Conservation (phyloP, 2,797 vertebrate species). For the Chloroceryle inda region DNA sequence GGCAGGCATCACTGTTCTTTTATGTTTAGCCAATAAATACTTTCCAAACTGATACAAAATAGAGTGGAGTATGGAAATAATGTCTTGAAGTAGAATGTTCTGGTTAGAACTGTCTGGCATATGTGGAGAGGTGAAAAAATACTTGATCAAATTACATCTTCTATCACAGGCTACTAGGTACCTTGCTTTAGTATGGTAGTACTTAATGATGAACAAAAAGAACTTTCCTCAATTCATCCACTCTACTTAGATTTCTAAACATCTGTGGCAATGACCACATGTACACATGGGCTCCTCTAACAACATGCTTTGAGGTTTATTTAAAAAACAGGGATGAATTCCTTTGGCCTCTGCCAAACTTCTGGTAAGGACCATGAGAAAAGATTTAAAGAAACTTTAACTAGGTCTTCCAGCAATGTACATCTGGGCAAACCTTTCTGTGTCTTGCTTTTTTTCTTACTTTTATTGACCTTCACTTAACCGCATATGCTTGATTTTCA, state of each 20-base stretch:
- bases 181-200: neutral
- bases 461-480: neutral
- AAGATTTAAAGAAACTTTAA: neutral
- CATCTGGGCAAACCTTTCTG: neutral
- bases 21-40: conserved; percentile 7
- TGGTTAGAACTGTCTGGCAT: neutral
- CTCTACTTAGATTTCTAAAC: neutral
- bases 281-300: neutral
- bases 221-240: neutral
- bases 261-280: neutral
- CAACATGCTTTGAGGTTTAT: neutral
- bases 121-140: neutral
- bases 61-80: neutral
- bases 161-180: neutral
- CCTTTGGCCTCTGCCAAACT: neutral
- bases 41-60: neutral
- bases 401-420: neutral
- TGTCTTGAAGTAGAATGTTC: neutral
- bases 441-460: neutral
- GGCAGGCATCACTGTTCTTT: neutral
- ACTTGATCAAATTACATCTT: neutral
- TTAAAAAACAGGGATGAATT: neutral
- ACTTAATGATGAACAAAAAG: neutral
- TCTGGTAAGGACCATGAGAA: neutral
- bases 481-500: neutral